Evolutionary conservation across 2,113 vertebrate genomes (phyloP).

Genomic region (Notothenia coriiceps): DNA sequence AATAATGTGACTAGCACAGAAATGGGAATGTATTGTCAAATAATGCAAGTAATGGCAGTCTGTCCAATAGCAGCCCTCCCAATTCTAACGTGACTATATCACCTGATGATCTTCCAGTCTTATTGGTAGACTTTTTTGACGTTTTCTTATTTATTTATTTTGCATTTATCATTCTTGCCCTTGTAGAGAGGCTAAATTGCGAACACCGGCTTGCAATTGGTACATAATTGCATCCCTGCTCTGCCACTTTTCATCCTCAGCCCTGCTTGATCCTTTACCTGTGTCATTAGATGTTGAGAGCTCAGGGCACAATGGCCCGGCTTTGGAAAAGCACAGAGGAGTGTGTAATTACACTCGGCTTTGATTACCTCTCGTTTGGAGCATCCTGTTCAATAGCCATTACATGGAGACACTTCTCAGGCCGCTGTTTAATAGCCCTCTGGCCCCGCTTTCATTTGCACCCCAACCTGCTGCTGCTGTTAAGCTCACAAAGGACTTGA

Average conservation of each 20-base stretch:
- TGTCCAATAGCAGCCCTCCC: background rate
- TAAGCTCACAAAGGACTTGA: slow-evolving; percentile 59
- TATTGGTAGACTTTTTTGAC: background rate
- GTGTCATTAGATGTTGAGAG: slow-evolving; percentile 76
- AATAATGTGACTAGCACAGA: too few species aligned
- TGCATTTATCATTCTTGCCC: slow-evolving; percentile 56
- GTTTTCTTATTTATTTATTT: background rate
- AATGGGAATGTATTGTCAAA: too few species aligned
- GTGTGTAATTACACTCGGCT: slow-evolving; percentile 81
- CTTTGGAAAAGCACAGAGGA: slow-evolving; percentile 70
- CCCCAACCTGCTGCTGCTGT: slow-evolving; percentile 45
- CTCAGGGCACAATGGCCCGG: slow-evolving; percentile 72
- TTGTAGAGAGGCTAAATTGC: slow-evolving; percentile 59
- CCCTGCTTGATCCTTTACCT: slow-evolving; percentile 70
- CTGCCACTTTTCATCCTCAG: slow-evolving; percentile 49
- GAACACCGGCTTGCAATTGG: slow-evolving; percentile 52
- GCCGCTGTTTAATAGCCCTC: slow-evolving; percentile 67
- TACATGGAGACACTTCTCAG: slow-evolving; percentile 73
- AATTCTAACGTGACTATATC: background rate
- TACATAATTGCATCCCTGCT: slow-evolving; percentile 71
- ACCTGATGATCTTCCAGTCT: background rate
- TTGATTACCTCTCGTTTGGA: slow-evolving; percentile 81
- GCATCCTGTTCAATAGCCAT: slow-evolving; percentile 81
- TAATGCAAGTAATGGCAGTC: background rate
- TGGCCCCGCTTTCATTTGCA: slow-evolving; percentile 63